Base-by-base conservation (phyloP, 2,797 vertebrate genomes). In the Intellagama lesueurii region DNA sequence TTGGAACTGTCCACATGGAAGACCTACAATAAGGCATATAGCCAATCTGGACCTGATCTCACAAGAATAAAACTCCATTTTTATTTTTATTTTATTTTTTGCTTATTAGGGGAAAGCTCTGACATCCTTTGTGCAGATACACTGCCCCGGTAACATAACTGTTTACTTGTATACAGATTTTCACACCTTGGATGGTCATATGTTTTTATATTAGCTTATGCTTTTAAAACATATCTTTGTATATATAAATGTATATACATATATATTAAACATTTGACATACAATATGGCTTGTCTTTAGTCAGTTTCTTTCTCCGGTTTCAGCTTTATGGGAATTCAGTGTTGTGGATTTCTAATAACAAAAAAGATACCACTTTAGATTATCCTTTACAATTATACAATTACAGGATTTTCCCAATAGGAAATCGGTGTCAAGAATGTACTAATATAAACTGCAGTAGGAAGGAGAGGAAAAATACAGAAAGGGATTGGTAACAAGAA, bases 1-100 rank as follows among this genome's bases (percentile, higher is more conserved):
- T 1, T 99, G 99, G 99, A 99, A 98, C 94, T 99, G 99, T 95
- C 99, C 99, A 81, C 99, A 99, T 0, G 99, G 99, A 88, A 97
- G 99, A 79, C 99, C 99, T 0, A 99, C 99, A n/a, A 98, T 99
- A 97, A 98, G 99, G 90, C 99, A 99, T 91, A 94, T 99, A 17
- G 97, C 97, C 90, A 99, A 98, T 91, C 96, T 99, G 92, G 98
- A 99, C 81, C 85, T 99, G 85, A 96, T 99, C 94, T 98, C 98
- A 87, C 94, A 96, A 81, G 93, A 98, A 92, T 99, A 96, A 40
- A 40, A 98, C 32, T 87, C 7, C 32, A 40, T 6, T 68, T 40
- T 40, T 40, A 40, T 40, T 40, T 40, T 40, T 40, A 40, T 40
- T 40, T n/a, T n/a, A n/a, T n/a, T 44, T 22, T 44, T 56, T 56